A percentile compares a stretch with the other conserved stretches of the same genome.
These are phyloP conservation scores for Scyliorhinus canicula DNA, from an alignment of 2,797 vertebrate species.

Conservation along the genomic window DNA sequence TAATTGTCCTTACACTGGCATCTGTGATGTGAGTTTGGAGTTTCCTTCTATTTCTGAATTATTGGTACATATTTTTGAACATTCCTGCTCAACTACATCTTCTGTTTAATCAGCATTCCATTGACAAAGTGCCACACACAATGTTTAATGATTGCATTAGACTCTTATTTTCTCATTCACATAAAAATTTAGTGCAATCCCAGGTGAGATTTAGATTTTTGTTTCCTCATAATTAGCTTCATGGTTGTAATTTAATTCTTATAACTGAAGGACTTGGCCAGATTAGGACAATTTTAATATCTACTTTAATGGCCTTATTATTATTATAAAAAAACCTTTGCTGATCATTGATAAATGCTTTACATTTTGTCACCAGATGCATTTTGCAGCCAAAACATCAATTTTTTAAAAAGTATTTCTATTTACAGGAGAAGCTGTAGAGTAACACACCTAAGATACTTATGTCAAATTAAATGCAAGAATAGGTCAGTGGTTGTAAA, in stretches of 20 bases:
- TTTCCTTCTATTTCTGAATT: background rate
- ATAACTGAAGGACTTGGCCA: background rate
- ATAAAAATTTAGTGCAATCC: background rate
- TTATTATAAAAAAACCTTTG: background rate
- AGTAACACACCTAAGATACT: background rate
- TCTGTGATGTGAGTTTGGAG: background rate
- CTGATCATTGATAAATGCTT: background rate
- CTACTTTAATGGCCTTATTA: background rate
- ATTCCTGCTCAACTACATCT: background rate
- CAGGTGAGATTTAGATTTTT: background rate
- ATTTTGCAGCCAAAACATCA: background rate
- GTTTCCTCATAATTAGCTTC: background rate
- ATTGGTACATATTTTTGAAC: background rate
- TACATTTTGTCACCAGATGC: background rate
- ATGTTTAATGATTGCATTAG: background rate
- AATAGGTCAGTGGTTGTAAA: background rate
- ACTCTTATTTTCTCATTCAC: background rate
- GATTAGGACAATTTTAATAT: background rate
- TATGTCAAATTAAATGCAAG: background rate
- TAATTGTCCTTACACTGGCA: background rate
- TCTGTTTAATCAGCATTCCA: constrained; percentile 8
- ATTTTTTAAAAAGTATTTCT: background rate
- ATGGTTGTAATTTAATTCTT: background rate
- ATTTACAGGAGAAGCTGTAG: background rate
- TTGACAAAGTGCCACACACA: background rate